These are phyloP conservation scores for Dunckerocampus dactyliophorus DNA, from an alignment of 2,113 vertebrate genomes.

Conservation along the genomic window DNA sequence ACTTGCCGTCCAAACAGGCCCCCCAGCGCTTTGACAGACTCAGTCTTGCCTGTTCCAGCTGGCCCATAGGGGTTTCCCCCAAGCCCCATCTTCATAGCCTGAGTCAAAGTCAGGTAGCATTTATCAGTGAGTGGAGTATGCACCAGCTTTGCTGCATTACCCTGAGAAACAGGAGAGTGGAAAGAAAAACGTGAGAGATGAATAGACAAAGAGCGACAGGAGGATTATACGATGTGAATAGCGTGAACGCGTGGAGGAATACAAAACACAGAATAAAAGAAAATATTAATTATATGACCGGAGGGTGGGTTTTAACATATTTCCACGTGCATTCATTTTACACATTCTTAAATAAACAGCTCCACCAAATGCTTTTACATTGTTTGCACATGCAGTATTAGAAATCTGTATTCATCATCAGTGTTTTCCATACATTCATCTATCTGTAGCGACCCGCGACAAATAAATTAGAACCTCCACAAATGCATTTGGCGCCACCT, in stretches of 20 bases:
- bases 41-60: slow-evolving; percentile 95
- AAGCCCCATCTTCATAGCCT: slow-evolving; percentile 95
- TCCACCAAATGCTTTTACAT: slow-evolving; percentile 50
- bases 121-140: slow-evolving; percentile 96
- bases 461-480: too few relatives aligned
- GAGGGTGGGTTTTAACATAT: background rate
- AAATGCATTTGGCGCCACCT: too few relatives aligned
- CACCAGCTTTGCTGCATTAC: slow-evolving; percentile 92
- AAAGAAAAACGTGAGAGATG: slow-evolving; percentile 10
- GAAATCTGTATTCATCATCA: background rate
- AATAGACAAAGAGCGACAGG: background rate
- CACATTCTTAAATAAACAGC: slow-evolving; percentile 39
- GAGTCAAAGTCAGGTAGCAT: slow-evolving; percentile 94
- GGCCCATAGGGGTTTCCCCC: slow-evolving; percentile 97
- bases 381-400: background rate
- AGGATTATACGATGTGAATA: background rate
- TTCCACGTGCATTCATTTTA: background rate
- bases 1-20: slow-evolving; percentile 94
- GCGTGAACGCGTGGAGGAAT: background rate
- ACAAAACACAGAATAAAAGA: background rate
- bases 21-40: slow-evolving; percentile 95
- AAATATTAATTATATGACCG: background rate
- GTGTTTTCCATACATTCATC: too few relatives aligned
- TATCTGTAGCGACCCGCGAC: too few relatives aligned
- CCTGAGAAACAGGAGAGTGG: slow-evolving; percentile 67